These are phyloP conservation scores for Pseudomugil tenellus DNA, from an alignment of 2,797 vertebrate species.

Conservation along the genomic window DNA sequence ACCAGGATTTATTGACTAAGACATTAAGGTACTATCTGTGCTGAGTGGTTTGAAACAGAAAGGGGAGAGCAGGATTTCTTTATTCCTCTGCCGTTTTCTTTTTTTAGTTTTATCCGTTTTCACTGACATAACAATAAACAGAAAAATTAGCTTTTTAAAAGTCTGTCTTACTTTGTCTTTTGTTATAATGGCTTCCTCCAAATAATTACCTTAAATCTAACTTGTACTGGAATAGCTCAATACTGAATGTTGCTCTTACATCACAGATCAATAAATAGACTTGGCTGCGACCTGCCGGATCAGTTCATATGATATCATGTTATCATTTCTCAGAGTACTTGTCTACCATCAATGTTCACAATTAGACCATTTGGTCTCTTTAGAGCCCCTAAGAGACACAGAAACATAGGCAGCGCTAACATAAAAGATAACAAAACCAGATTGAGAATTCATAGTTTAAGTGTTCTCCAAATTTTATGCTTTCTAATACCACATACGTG, in stretches of 20 bases:
- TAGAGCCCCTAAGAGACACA: background rate
- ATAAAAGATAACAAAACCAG: background rate
- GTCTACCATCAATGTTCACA: background rate
- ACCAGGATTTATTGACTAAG: background rate
- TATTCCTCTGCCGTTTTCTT: background rate
- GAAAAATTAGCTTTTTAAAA: background rate
- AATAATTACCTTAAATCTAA: background rate
- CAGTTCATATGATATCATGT: background rate
- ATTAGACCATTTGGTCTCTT: background rate
- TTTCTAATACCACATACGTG: background rate
- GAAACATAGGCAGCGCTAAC: background rate
- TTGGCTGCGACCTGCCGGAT: background rate
- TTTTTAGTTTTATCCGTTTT: background rate
- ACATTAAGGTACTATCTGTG: background rate
- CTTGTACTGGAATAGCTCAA: background rate
- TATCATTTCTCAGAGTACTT: background rate
- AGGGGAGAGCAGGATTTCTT: background rate
- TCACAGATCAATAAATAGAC: background rate
- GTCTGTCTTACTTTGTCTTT: background rate
- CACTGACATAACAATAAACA: background rate
- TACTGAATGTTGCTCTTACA: background rate
- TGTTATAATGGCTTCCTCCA: background rate
- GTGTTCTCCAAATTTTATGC: background rate
- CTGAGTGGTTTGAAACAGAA: background rate
- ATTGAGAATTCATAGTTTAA: background rate